phyloP scores from a whole-genome alignment of 2,113 vertebrate genomes.

The Ammodytes dubius region DNA sequence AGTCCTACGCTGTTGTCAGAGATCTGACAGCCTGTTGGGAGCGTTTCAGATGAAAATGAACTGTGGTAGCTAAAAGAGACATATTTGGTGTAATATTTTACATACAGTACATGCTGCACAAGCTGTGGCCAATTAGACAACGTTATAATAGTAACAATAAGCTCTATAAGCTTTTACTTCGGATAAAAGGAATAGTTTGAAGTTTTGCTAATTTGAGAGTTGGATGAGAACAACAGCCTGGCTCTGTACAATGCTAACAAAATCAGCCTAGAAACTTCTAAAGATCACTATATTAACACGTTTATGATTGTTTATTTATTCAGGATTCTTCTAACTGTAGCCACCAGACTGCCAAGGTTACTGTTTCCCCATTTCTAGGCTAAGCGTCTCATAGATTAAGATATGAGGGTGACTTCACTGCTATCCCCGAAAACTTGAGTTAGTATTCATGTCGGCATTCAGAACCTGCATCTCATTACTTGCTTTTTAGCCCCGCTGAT shows the following conservation, averaged over 20 bases:
- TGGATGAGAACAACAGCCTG: not conserved
- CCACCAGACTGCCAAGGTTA: too few species aligned
- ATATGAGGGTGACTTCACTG: not conserved
- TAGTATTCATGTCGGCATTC: not conserved
- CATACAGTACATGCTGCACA: not conserved
- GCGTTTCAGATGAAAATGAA: slow-evolving; percentile 20
- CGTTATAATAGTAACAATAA: not conserved
- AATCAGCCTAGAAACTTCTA: too few species aligned
- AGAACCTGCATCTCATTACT: not conserved
- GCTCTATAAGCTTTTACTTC: not conserved
- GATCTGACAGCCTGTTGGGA: slow-evolving; percentile 27
- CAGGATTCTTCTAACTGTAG: too few species aligned
- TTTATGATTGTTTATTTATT: too few species aligned
- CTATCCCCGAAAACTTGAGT: not conserved
- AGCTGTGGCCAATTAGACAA: not conserved
- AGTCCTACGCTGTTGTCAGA: not conserved
- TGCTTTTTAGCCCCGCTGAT: not conserved
- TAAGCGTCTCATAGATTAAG: too few species aligned
- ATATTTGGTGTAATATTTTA: slow-evolving; percentile 4
- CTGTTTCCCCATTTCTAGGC: too few species aligned
- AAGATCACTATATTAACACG: too few species aligned
- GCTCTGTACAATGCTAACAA: not conserved
- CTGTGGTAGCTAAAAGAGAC: not conserved
- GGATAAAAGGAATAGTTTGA: not conserved
- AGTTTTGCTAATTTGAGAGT: not conserved